Evolutionary conservation across 35 echinoderm and acorn worm genomes (phyloP), one percentile per base, ranked within the genome.

Genomic region (Apostichopus californicus): DNA sequence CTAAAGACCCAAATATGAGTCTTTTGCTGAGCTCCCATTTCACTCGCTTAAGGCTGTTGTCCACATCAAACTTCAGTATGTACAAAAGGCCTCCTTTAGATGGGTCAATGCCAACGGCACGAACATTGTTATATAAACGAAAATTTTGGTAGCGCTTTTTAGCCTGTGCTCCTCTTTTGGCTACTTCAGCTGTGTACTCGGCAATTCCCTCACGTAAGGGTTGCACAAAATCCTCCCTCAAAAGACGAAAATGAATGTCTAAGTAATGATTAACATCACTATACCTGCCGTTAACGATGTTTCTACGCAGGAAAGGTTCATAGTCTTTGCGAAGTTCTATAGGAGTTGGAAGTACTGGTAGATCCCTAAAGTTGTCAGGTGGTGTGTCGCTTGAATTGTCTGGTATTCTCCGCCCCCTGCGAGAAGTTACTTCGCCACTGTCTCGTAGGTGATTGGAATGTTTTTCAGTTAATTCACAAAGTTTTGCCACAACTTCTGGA

Each of bases 181-280:
- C 61, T 55, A 92, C 24, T 57, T 90, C 78, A 14, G 26, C 83
- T 8, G 55, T n/a, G n/a, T 94, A 92, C 64, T 94, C 82, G 58
- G 71, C 73, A 53, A 96, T 94, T 26, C 95, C 95, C 24, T 94
- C 88, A 63, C 95, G 89, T n/a, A 96, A 73, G 25, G 95, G 95
- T 17, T 91, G 56, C 9, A 96, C 75, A 81, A 96, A 96, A 88
- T 96, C 95, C 60, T 96, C 95, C 23, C 92, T 72, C 17, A 96
- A 52, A 13, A 96, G 93, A 46, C 95, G 54, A 73, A 96, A 96
- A 57, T 96, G 95, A 14, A 96, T 90, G 61, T 96, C 95, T 23
- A 96, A 70, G 53, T 96, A 96, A 60, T 96, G 95, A 75, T 94
- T 57, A 11, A 66, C 88, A 89, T 90, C 72, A 20, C 20, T 26